Base-by-base conservation (phyloP, 2,888 invertebrate species). In the Hedychridium roseum region DNA sequence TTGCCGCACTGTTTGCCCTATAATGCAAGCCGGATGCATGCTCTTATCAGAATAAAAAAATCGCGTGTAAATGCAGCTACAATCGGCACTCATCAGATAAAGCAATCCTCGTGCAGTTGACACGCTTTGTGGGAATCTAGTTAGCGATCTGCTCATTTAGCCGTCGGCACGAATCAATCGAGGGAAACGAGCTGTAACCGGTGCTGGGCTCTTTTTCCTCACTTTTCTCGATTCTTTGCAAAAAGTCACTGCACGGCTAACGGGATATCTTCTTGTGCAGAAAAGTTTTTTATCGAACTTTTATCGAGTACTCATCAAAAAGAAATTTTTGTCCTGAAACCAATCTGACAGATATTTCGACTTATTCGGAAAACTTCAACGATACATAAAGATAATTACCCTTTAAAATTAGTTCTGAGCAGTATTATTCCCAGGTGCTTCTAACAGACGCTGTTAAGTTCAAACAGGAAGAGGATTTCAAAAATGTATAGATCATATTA, bases 141-240 rank as follows among this genome's bases (percentile, higher is more conserved):
- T 59, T 54, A 49, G 35, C 50, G 20, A 48, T 36, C 28, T 30
- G 35, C 34, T 39, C 39, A 55, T 55, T 47, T 42, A 39, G 17
- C 18, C 50, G 40, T 58, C 43, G 42, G 52, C 43, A 41, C 48
- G 53, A 59, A 63, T 52, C 49, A 46, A 55, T 55, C 46, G 61
- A 42, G 60, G 48, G 52, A 58, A 61, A 55, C 50, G 35, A 58
- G 42, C 50, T 46, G 37, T 58, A 44, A 61, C 58, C 43, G 32
- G 45, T 46, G 40, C 50, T 50, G 47, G 15, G 26, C 36, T 31
- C 3, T 37, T 37, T 50, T 42, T 27, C 7, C 26, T 16, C 55
- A 63, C 47, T 51, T 36, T 32, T 4, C 21, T 17, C n/a, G 3
- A 5, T 11, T n/a, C 11, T 35, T 3, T 20, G 2, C 14, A 21